phyloP scores from a whole-genome alignment of 2,113 vertebrate genomes.

The Aspidoscelis tigris region DNA sequence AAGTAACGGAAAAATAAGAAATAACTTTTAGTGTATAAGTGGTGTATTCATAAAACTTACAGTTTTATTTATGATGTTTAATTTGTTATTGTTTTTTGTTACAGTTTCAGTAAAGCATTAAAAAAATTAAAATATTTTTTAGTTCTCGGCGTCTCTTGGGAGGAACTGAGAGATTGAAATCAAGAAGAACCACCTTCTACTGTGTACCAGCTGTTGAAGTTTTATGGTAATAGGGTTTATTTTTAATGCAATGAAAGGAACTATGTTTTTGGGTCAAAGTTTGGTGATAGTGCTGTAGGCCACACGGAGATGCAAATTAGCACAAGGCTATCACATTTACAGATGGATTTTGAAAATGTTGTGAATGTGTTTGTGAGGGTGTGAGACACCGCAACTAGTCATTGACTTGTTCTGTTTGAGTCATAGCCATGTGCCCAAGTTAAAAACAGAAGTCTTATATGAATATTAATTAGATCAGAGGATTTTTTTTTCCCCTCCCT shows the following conservation, averaged over 20 bases:
- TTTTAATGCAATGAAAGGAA: slow-evolving; percentile 1
- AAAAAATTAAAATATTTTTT: neutral
- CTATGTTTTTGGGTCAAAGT: neutral
- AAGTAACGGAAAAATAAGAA: too few relatives aligned
- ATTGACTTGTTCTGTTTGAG: slow-evolving; percentile 13
- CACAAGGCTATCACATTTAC: neutral
- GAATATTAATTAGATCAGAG: slow-evolving; percentile 14
- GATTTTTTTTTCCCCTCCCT: neutral
- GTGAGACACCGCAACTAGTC: neutral
- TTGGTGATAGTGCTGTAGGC: slow-evolving; percentile 22
- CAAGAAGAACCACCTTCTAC: neutral
- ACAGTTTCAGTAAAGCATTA: too few relatives aligned
- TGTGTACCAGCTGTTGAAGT: neutral
- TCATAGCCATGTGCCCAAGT: slow-evolving; percentile 14
- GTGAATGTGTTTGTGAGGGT: neutral
- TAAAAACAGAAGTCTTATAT: slow-evolving; percentile 11
- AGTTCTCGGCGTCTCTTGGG: too few relatives aligned
- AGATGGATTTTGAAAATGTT: slow-evolving; percentile 3
- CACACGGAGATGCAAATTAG: neutral
- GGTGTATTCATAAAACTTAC: too few relatives aligned
- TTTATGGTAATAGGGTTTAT: neutral
- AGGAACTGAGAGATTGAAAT: neutral
- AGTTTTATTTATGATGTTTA: too few relatives aligned
- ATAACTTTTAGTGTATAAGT: too few relatives aligned
- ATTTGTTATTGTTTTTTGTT: too few relatives aligned